Conservation (phyloP, 2,888 invertebrate species). For the Dendrolimus pini region DNA sequence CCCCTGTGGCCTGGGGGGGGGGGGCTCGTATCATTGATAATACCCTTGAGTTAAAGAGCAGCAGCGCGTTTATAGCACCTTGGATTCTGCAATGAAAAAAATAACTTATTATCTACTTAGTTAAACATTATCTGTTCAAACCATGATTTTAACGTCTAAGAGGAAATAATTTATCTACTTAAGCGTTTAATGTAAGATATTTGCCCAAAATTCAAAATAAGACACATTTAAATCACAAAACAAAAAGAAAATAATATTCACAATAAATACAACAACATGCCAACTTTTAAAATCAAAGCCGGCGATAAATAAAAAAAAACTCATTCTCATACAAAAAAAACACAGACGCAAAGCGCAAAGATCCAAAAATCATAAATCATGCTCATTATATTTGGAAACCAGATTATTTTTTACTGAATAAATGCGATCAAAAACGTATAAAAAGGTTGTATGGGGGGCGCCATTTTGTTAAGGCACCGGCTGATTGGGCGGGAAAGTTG, state of each 20-base stretch:
- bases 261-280: background rate
- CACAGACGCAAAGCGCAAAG: constrained; percentile 47
- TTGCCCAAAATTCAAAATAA: too few relatives aligned
- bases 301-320: constrained; percentile 46
- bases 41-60: too few relatives aligned
- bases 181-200: too few relatives aligned
- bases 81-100: background rate
- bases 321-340: constrained; percentile 32
- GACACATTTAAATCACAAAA: too few relatives aligned
- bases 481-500: constrained; percentile 62
- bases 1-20: too few relatives aligned
- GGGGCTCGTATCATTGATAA: too few relatives aligned
- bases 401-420: constrained; percentile 73
- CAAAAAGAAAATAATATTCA: background rate
- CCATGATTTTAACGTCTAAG: too few relatives aligned
- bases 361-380: constrained; percentile 73
- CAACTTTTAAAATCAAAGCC: background rate
- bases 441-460: constrained; percentile 67
- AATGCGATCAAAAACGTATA: constrained; percentile 74
- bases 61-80: background rate
- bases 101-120: too few relatives aligned
- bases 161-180: too few relatives aligned
- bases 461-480: constrained; percentile 69
- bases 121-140: too few relatives aligned
- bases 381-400: constrained; percentile 72